Evolutionary conservation across 2,113 vertebrate genomes (phyloP), one percentile per base, ranked within the genome.

Genomic region (Pelecanus crispus): DNA sequence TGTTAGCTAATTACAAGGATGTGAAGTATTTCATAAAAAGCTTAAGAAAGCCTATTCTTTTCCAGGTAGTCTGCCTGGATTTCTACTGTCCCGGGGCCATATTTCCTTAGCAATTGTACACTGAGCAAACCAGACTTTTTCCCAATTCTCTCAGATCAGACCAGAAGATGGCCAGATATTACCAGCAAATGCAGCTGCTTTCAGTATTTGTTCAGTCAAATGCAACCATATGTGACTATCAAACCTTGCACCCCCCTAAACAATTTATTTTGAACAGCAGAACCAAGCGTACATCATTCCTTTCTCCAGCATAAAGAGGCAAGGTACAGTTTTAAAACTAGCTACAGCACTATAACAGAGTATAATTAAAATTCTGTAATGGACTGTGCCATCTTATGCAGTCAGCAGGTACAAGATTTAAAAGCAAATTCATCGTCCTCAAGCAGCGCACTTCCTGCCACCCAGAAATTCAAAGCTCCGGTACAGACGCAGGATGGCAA

Each of bases 91-190:
- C 17, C 7, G 1, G 15, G 13, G 5, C 22, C 10, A 1, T 49
- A 50, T 58, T 77, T 86, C 44, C n/a, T 15, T 29, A 34, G n/a
- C 72, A 68, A 85, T 68, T 3, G 0, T 19, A 17, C 16, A 9
- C 24, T 28, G 36, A 68, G 9, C 2, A 2, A 12, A 88, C 42
- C 10, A 56, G 65, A 45, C 38, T 2, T 19, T 58, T 56, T 65
- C 29, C 10, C 15, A 15, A 47, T 56, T 63, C 59, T 34, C 15
- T 80, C 67, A 58, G 16, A 32, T 73, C 36, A 70, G 66, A 53
- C 71, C 92, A 96, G 75, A 82, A 94, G 94, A 94, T 79, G 88
- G 82, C 56, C 71, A 61, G 32, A 7, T 73, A 82, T 6, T 21
- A 91, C 49, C 63, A 62, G 34, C 50, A 94, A 79, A 47, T 55